A percentile compares a stretch with the other conserved stretches of the same genome.
These are phyloP conservation scores for Scopus umbretta DNA, from an alignment of 2,113 vertebrate species.

Conservation along the genomic window DNA sequence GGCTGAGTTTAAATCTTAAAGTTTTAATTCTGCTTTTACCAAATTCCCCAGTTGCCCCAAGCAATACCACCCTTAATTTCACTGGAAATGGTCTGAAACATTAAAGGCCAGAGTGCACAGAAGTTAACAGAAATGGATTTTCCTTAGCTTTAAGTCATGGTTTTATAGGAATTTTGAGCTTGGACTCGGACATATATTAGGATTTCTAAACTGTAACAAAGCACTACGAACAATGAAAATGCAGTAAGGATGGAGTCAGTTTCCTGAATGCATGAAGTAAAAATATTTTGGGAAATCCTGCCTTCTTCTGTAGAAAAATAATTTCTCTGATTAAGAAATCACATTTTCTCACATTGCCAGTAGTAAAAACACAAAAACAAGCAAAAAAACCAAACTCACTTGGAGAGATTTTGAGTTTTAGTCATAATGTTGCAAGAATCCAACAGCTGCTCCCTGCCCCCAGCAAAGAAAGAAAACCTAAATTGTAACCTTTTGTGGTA, in stretches of 20 bases:
- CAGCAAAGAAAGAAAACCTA: too few relatives aligned
- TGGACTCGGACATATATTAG: not conserved
- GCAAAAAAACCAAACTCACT: fast-evolving
- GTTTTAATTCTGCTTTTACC: not conserved
- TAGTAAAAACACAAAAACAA: not conserved
- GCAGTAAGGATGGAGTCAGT: not conserved
- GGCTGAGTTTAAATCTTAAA: not conserved
- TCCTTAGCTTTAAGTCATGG: not conserved
- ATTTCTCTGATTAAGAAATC: not conserved
- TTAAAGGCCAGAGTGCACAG: not conserved
- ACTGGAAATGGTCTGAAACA: not conserved
- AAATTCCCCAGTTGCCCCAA: not conserved
- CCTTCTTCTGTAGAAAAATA: not conserved
- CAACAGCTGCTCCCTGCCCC: not conserved
- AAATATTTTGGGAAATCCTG: not conserved
- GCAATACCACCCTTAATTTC: not conserved
- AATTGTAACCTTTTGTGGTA: not conserved
- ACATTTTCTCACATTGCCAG: not conserved
- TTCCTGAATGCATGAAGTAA: not conserved
- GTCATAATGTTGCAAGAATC: not conserved
- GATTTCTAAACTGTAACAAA: not conserved
- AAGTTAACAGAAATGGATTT: not conserved
- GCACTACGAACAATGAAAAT: not conserved
- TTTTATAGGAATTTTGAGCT: not conserved
- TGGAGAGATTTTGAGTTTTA: not conserved